Percentiles rank a stretch among this genome's conserved stretches.
Evolutionary conservation across 2,888 invertebrate species (phyloP).

Genomic region (Dasypolia templi): DNA sequence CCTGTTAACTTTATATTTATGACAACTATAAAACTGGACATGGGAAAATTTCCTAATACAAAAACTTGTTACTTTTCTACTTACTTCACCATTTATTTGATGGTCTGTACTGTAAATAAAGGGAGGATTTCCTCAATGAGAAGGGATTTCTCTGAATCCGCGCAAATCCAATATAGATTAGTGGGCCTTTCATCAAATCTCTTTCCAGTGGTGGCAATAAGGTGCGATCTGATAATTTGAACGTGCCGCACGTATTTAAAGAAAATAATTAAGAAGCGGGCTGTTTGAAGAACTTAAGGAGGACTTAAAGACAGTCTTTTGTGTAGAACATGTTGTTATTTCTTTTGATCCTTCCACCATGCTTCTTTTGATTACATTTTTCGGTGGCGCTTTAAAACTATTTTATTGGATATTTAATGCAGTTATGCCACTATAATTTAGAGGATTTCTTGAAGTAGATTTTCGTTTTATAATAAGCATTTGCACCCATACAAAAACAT

Average conservation of each 20-base stretch:
- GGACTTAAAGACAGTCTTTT: not conserved
- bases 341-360: too few relatives aligned
- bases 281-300: too few relatives aligned
- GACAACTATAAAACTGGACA: slow-evolving; percentile 40
- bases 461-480: too few relatives aligned
- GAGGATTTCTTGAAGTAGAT: too few relatives aligned
- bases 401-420: not conserved
- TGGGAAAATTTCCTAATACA: slow-evolving; percentile 25
- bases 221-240: slow-evolving; percentile 46
- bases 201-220: slow-evolving; percentile 46
- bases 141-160: slow-evolving; percentile 57
- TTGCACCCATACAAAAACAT: too few relatives aligned
- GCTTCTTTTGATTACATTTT: not conserved
- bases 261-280: too few relatives aligned
- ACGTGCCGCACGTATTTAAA: slow-evolving; percentile 21
- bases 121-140: slow-evolving; percentile 49
- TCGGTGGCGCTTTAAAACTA: not conserved
- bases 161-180: slow-evolving; percentile 66
- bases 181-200: slow-evolving; percentile 60
- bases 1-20: slow-evolving; percentile 54
- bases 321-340: too few relatives aligned
- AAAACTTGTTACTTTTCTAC: slow-evolving; percentile 29
- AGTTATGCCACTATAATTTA: too few relatives aligned
- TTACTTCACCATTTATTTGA: slow-evolving; percentile 40
- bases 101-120: slow-evolving; percentile 56